Evolutionary conservation across 2,797 vertebrate genomes (phyloP).

Genomic region (Mus caroli): DNA sequence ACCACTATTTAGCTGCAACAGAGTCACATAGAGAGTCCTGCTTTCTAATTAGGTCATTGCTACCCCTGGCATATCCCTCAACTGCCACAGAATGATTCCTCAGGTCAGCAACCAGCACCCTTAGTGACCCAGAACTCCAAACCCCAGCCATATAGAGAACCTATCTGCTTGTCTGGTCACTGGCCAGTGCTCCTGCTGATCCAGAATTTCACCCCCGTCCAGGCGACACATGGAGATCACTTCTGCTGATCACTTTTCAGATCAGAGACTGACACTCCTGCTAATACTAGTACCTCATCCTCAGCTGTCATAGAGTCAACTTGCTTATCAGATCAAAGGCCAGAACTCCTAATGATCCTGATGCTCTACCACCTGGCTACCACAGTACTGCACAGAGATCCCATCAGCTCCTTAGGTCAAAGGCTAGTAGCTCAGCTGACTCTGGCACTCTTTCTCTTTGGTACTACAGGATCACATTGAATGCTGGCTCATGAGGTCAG

Average conservation of each 20-base stretch:
- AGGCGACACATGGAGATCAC: neutral
- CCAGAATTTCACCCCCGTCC: neutral
- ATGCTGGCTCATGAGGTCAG: neutral
- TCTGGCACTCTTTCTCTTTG: neutral
- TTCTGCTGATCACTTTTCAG: neutral
- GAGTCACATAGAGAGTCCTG: neutral
- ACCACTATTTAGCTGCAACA: neutral
- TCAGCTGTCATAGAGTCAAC: neutral
- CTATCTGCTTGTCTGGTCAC: neutral
- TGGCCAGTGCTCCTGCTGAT: neutral
- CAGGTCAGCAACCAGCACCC: neutral
- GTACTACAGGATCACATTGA: neutral
- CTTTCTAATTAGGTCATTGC: neutral
- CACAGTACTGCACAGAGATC: neutral
- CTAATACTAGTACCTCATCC: neutral
- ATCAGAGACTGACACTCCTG: neutral
- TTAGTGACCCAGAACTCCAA: neutral
- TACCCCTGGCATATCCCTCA: neutral
- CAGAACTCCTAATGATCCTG: neutral
- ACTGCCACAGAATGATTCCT: neutral
- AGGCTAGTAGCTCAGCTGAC: neutral
- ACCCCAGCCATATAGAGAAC: neutral
- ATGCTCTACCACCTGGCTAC: neutral
- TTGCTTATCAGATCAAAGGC: neutral
- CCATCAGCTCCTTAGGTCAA: neutral